Evolutionary conservation across 2,888 invertebrate species (phyloP).

Genomic region (Dryomyza anilis): DNA sequence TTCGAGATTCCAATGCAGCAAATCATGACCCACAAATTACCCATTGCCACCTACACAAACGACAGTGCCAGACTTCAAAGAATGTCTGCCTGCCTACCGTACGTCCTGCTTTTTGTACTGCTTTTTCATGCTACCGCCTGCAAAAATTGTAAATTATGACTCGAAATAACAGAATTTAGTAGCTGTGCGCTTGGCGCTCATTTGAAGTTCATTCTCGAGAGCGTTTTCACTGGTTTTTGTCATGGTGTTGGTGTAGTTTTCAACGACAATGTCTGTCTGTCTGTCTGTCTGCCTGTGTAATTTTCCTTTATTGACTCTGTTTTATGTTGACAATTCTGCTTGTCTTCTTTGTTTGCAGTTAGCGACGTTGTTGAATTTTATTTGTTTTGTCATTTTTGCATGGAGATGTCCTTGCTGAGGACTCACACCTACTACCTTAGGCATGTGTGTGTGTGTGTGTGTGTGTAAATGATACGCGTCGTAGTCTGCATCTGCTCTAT

Average conservation of each 20-base stretch:
- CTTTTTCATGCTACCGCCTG: not conserved
- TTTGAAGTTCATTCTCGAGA: constrained; percentile 20
- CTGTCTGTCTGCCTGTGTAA: constrained; percentile 7
- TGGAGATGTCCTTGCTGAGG: not conserved
- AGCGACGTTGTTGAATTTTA: constrained; percentile 15
- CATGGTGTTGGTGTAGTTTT: not conserved
- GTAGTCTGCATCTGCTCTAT: not conserved
- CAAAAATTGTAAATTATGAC: constrained; percentile 18
- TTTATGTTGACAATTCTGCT: constrained; percentile 22
- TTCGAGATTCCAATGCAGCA: not conserved
- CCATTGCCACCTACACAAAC: not conserved
- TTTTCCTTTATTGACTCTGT: constrained; percentile 24
- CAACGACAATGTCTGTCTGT: not conserved
- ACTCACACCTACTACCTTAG: not conserved
- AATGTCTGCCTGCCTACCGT: not conserved
- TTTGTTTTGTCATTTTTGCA: constrained; percentile 9
- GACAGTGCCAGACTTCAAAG: not conserved
- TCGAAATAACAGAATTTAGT: constrained; percentile 20
- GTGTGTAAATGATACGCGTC: not conserved
- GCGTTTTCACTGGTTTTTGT: constrained; percentile 14
- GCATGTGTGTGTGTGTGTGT: not conserved
- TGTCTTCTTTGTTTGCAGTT: constrained; percentile 10
- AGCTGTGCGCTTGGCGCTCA: constrained; percentile 18
- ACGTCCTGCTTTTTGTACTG: no score
- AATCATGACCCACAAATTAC: not conserved